Evolutionary conservation across 2,113 vertebrate species (phyloP), one percentile per base, ranked within the genome.

Genomic region (Nyctereutes procyonoides): DNA sequence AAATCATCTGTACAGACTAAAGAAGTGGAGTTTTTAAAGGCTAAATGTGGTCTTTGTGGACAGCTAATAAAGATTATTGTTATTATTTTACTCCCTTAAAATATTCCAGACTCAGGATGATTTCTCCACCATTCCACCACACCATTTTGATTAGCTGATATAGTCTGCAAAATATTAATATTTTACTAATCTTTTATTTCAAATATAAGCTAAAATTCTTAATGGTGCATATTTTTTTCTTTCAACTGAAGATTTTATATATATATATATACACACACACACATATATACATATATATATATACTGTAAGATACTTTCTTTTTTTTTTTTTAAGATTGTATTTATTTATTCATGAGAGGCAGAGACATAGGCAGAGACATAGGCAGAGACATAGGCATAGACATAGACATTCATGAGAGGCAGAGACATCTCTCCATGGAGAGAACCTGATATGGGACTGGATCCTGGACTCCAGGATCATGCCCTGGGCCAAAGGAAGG

Each of bases 151-250:
- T 69, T 63, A 11, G 74, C 43, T 88, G 43, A 73, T 56, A 79
- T 2, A 48, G 62, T 83, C 60, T 90, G n/a, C 13, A 22, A 58
- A 87, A 62, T 79, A n/a, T 77, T 93, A 15, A 28, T 91, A 16
- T 81, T 67, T 93, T 74, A n/a, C 26, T 92, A 65, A 74, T 80
- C 60, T 56, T 89, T 95, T 26, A 74, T 69, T 95, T 82, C 4
- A 55, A 74, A 95, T 67, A 60, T 15, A 77, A 24, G 15, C n/a
- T 85, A 83, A 77, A n/a, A 28, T 38, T 67, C 19, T 30, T 43
- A 43, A 7, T 58, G 43, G 65, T 5, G 85, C 82, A 53, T 73
- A 1, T 73, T 87, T 73, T 24, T 82, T 62, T 5, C 10, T 60
- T 20, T 77, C 38, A 48, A 30, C 13, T 20, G 51, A 69, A 69